Evolutionary conservation across 2,888 invertebrate genomes (phyloP).

Genomic region (Hypomecis atomaria): DNA sequence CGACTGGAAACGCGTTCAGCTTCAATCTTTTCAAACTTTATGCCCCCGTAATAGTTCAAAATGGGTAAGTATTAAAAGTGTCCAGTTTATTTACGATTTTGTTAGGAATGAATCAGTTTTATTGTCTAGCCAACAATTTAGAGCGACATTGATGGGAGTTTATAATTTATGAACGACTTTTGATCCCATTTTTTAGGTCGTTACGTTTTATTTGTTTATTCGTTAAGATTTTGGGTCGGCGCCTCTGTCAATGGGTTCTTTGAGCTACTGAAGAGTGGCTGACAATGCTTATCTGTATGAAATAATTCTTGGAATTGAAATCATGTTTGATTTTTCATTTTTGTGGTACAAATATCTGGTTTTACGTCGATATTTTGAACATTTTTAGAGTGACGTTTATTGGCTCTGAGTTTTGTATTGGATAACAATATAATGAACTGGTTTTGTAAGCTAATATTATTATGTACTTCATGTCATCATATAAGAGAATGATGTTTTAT

Average conservation of each 20-base stretch:
- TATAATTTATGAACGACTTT: conserved; percentile 69
- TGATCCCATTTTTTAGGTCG: conserved; percentile 73
- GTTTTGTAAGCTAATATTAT: no score
- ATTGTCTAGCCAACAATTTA: conserved; percentile 64
- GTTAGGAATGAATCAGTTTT: conserved; percentile 71
- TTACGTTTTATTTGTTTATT: conserved; percentile 60
- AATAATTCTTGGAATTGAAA: neutral
- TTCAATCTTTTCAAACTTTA: conserved; percentile 66
- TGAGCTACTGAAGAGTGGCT: conserved; percentile 16
- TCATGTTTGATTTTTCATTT: neutral
- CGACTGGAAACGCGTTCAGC: conserved; percentile 59
- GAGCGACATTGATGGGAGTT: conserved; percentile 68
- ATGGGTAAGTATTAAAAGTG: conserved; percentile 75
- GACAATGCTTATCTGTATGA: neutral
- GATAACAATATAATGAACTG: no score
- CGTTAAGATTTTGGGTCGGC: conserved; percentile 54
- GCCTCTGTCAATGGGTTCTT: conserved; percentile 49
- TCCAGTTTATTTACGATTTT: conserved; percentile 71
- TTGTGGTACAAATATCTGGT: neutral
- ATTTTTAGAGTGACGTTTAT: no score
- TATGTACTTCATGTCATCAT: no score
- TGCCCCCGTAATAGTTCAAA: conserved; percentile 77
- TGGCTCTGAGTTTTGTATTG: no score
- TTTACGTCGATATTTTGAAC: no score
- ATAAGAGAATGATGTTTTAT: no score